Evolutionary conservation across 1,140 invertebrate species (phyloP).

Genomic region (Eriosoma lanigerum): DNA sequence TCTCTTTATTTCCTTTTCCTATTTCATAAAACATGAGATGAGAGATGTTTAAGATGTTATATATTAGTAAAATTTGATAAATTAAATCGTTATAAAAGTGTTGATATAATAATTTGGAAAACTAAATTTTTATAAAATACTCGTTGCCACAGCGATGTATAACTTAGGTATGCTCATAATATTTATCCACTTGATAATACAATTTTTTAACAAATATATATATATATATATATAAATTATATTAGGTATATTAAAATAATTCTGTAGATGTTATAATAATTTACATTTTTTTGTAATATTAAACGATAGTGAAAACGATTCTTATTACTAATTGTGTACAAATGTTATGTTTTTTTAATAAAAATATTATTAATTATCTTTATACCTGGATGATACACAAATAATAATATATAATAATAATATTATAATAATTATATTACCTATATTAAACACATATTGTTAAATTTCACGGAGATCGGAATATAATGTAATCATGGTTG

Average conservation of each 20-base stretch:
- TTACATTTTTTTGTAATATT: neutral
- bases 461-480: constrained; percentile 1
- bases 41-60: neutral
- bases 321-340: constrained; percentile 26
- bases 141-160: neutral
- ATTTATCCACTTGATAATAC: constrained; percentile 13
- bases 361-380: constrained; percentile 10
- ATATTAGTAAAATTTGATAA: constrained; percentile 4
- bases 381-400: neutral
- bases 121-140: neutral
- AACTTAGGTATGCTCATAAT: constrained; percentile 27
- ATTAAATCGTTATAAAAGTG: neutral
- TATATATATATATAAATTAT: too few relatives aligned
- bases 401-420: neutral
- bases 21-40: neutral
- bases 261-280: constrained; percentile 23
- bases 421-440: too few relatives aligned
- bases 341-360: constrained; percentile 27
- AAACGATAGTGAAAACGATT: constrained; percentile 5
- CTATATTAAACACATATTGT: neutral
- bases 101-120: neutral
- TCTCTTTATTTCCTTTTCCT: neutral
- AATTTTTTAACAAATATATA: neutral
- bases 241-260: constrained; percentile 16
- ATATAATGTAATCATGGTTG: neutral